These are phyloP conservation scores for Plectrocnemia conspersa DNA, from an alignment of 1,140 invertebrate genomes.

Conservation along the genomic window DNA sequence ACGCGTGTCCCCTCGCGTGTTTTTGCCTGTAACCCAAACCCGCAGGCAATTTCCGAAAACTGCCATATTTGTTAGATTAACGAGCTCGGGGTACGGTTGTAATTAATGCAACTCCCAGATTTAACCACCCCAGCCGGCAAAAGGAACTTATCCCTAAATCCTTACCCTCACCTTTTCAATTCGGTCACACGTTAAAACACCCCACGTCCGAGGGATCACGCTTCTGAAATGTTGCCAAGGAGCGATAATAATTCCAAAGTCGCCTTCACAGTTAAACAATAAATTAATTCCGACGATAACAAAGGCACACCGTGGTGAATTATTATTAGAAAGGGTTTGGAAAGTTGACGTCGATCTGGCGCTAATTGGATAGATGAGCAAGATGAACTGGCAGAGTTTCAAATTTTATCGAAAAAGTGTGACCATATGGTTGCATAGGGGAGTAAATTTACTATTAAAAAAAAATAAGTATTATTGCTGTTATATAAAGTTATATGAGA, in stretches of 20 bases:
- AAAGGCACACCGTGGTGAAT: background rate
- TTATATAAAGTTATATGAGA: no score
- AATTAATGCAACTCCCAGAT: constrained; percentile 34
- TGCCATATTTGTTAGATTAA: constrained; percentile 37
- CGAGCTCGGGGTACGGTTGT: constrained; percentile 32
- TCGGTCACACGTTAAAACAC: constrained; percentile 18
- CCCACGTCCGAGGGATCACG: constrained; percentile 11
- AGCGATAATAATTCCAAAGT: background rate
- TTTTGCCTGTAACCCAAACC: constrained; percentile 24
- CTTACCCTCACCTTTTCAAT: constrained; percentile 17
- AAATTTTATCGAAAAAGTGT: background rate
- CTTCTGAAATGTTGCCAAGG: no score
- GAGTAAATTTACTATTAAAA: no score
- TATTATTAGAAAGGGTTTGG: no score
- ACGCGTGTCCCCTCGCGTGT: background rate
- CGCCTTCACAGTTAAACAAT: background rate
- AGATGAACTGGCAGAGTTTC: constrained; percentile 9
- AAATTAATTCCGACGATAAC: background rate
- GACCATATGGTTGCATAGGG: constrained; percentile 10
- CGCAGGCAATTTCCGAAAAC: constrained; percentile 34
- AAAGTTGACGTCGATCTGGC: no score
- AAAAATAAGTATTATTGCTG: no score
- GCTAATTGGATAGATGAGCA: constrained; percentile 17
- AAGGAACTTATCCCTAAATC: constrained; percentile 15
- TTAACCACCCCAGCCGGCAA: constrained; percentile 8